These are phyloP conservation scores for Cyanoderma ruficeps DNA, from an alignment of 2,113 vertebrate species.

Conservation along the genomic window DNA sequence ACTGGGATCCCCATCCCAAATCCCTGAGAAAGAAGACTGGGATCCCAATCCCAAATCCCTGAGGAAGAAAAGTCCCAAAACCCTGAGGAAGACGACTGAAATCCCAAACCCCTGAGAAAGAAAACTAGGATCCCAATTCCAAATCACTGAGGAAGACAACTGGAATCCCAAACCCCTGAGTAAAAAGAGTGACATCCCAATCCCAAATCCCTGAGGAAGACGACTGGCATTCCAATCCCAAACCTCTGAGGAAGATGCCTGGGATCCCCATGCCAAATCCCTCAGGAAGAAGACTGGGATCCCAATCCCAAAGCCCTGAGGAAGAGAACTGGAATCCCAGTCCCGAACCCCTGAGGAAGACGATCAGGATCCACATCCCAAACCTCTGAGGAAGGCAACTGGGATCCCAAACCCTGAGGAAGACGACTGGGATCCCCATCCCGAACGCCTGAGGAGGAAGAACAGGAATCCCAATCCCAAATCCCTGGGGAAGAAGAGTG, in stretches of 20 bases:
- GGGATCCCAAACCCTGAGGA: background rate
- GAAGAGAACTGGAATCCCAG: background rate
- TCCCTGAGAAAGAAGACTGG: no score
- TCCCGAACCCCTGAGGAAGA: background rate
- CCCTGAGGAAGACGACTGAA: no score
- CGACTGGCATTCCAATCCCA: no score
- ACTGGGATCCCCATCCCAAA: no score
- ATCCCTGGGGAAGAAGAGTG: background rate
- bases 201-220: background rate
- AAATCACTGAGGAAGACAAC: no score
- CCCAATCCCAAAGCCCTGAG: background rate
- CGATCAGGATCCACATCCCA: background rate
- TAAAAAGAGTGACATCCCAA: background rate
- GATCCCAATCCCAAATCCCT: background rate
- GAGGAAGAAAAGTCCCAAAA: background rate
- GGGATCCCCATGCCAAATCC: background rate
- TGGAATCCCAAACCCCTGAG: no score
- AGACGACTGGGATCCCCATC: background rate
- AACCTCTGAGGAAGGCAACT: background rate
- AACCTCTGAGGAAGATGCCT: no score
- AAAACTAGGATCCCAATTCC: fast-evolving
- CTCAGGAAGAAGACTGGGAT: no score
- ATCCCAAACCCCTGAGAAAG: background rate
- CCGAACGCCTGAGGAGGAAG: background rate
- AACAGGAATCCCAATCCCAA: background rate